Evolutionary conservation across 1,140 invertebrate genomes (phyloP).

Genomic region (Hypothenemus hampei): DNA sequence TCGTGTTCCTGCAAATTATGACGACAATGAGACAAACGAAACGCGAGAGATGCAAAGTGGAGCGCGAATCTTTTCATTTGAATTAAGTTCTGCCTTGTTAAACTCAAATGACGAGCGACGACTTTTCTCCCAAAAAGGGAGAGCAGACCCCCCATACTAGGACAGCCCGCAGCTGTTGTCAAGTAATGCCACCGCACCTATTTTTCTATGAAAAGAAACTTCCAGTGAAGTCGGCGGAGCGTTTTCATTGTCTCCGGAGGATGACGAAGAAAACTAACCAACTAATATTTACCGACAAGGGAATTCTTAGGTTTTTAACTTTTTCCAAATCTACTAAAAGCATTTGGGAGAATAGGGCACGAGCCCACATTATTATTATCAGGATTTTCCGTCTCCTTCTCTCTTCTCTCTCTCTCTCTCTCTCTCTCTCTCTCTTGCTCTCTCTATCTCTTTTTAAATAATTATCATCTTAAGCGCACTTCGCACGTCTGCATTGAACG

Average conservation of each 20-base stretch:
- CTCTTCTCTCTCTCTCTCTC: too few relatives aligned
- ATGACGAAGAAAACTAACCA: too few relatives aligned
- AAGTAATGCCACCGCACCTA: not conserved
- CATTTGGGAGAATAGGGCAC: not conserved
- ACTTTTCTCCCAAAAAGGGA: not conserved
- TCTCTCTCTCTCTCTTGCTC: conserved; percentile 14
- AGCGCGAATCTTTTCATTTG: not conserved
- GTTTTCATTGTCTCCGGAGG: not conserved
- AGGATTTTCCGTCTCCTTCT: too few relatives aligned
- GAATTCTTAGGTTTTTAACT: too few relatives aligned
- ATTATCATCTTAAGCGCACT: too few relatives aligned
- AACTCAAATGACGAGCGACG: not conserved
- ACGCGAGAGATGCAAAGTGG: not conserved
- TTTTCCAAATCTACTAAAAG: too few relatives aligned
- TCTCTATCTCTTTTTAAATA: too few relatives aligned
- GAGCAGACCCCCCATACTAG: not conserved
- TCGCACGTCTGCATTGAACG: too few relatives aligned
- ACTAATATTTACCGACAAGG: not conserved
- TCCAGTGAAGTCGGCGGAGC: not conserved
- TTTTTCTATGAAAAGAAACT: not conserved
- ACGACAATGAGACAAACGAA: not conserved
- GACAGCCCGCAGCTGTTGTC: not conserved
- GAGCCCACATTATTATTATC: not conserved
- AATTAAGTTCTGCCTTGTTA: not conserved
- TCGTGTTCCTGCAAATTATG: not conserved